phyloP scores from a whole-genome alignment of 2,113 vertebrate genomes.

The Oncorhynchus mykiss region DNA sequence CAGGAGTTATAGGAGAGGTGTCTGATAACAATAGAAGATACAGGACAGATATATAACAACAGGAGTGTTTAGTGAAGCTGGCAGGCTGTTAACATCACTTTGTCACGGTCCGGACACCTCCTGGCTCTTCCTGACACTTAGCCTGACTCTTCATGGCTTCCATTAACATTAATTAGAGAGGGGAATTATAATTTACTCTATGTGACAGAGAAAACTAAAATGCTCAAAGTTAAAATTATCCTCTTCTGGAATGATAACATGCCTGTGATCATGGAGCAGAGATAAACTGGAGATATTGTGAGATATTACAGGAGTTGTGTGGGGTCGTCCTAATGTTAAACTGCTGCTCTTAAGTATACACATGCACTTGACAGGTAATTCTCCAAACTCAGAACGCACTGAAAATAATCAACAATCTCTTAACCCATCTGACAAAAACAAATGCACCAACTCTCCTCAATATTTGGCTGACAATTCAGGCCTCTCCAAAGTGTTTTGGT shows the following conservation, averaged over 20 bases:
- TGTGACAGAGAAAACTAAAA: constrained; percentile 54
- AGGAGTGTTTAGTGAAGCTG: constrained; percentile 79
- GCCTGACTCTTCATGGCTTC: constrained; percentile 75
- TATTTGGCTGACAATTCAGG: too few relatives aligned
- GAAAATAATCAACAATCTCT: too few relatives aligned
- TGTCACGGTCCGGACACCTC: constrained; percentile 74
- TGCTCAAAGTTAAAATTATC: constrained; percentile 38
- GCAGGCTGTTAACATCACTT: constrained; percentile 80
- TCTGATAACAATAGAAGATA: too few relatives aligned
- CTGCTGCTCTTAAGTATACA: too few relatives aligned
- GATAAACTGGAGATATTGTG: background rate
- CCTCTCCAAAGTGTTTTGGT: too few relatives aligned
- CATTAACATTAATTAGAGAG: constrained; percentile 79
- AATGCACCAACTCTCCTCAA: too few relatives aligned
- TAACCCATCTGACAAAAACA: too few relatives aligned
- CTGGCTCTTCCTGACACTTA: background rate
- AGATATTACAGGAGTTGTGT: too few relatives aligned
- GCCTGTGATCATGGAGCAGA: constrained; percentile 19
- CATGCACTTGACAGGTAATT: too few relatives aligned
- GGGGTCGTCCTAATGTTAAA: too few relatives aligned
- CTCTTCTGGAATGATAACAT: constrained; percentile 50
- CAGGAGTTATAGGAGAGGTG: constrained; percentile 45
- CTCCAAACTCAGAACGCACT: too few relatives aligned
- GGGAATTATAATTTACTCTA: constrained; percentile 72
- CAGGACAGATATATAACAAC: constrained; percentile 21